These are phyloP conservation scores for Ochropacha duplaris DNA, from an alignment of 2,888 invertebrate species.

Conservation along the genomic window DNA sequence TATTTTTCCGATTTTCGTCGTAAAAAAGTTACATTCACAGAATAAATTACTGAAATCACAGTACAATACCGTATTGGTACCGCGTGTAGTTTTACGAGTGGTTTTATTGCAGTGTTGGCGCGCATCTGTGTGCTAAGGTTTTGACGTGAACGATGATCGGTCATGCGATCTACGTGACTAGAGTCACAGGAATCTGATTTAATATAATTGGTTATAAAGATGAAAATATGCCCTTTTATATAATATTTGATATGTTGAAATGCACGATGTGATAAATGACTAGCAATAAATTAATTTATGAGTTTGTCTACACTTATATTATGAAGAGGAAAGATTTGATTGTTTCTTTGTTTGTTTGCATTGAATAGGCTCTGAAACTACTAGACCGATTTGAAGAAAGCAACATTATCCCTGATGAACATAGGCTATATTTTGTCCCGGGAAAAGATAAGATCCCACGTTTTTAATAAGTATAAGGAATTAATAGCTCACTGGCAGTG, in stretches of 20 bases:
- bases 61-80: background rate
- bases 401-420: too few species aligned
- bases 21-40: background rate
- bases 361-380: too few species aligned
- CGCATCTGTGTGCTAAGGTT: constrained; percentile 4
- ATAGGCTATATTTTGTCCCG: too few species aligned
- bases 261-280: too few species aligned
- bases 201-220: background rate
- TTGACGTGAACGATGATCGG: constrained; percentile 3
- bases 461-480: too few species aligned
- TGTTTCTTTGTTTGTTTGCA: too few species aligned
- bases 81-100: constrained; percentile 3
- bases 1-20: background rate
- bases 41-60: background rate
- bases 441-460: too few species aligned
- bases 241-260: background rate
- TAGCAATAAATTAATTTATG: too few species aligned
- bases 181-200: background rate
- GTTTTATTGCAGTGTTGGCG: constrained; percentile 3
- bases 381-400: too few species aligned
- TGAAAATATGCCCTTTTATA: background rate
- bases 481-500: too few species aligned
- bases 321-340: too few species aligned
- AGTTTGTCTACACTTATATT: too few species aligned
- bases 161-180: constrained; percentile 3